Evolutionary conservation across 2,888 invertebrate species (phyloP), one percentile per base, ranked within the genome.

Genomic region (Horisme vitalbata): DNA sequence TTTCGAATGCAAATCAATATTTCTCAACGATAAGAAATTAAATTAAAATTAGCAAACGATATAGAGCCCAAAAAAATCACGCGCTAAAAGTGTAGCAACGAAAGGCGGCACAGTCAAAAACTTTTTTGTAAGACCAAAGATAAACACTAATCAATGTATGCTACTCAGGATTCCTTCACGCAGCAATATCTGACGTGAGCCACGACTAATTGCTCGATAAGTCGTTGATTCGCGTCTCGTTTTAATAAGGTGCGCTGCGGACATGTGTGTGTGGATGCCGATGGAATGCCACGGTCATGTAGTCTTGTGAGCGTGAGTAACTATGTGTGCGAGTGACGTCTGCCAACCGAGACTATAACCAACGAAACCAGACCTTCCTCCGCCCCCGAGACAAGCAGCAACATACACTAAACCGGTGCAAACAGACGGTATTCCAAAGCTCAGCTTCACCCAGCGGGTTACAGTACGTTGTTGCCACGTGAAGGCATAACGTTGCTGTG

Each of bases 171-270:
- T 65, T 71, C 59, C 53, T 57, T 41, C 54, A 64, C 83, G 75
- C 62, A 60, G 68, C 65, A 77, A 71, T 70, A 75, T 79, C 80
- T 80, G 83, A 81, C 78, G 82, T 78, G 77, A 74, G 77, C 77
- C 77, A 79, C 84, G 81, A 87, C 87, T 89, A 89, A 88, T 88
- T 88, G 88, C 82, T 84, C 88, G 88, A 88, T 88, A 89, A 89
- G 85, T 87, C 87, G 88, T 84, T 87, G 86, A 88, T 88, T 87
- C 84, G 84, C 84, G 84, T 87, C 88, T 88, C 88, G 87, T 88
- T 88, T 88, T 88, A 89, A 89, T 89, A 88, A 88, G 88, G 88
- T 86, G 80, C 81, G 81, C 82, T 76, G 82, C 80, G 70, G 71
- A 75, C 73, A 73, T 84, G 85, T 85, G 77, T 73, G 85, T 75